A percentile compares a stretch with the other conserved stretches of the same genome.
Conservation (phyloP, 2,888 invertebrate genomes). For the Neoscelio sp. region DNA sequence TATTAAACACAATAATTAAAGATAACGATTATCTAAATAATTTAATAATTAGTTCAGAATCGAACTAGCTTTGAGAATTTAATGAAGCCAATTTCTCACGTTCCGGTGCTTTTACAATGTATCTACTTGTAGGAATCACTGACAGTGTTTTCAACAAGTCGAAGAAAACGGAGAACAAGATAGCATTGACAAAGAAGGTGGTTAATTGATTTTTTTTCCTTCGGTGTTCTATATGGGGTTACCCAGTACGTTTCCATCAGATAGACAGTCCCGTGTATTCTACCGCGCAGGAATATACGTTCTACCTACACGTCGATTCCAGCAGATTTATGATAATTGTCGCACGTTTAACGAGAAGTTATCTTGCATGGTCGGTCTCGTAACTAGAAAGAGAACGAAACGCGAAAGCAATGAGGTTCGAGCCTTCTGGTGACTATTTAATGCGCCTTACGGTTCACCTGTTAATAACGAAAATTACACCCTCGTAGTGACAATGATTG, state of each 20-base stretch:
- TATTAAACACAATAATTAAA: no score
- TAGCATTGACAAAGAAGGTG: constrained; percentile 69
- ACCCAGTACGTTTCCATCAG: constrained; percentile 70
- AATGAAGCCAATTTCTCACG: constrained; percentile 49
- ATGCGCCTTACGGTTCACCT: constrained; percentile 66
- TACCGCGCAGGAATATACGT: constrained; percentile 60
- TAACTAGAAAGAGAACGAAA: constrained; percentile 65
- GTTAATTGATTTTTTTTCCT: constrained; percentile 66
- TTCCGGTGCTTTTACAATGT: constrained; percentile 27
- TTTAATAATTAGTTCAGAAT: constrained; percentile 31
- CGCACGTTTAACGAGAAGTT: constrained; percentile 70
- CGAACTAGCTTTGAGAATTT: constrained; percentile 10
- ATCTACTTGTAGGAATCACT: constrained; percentile 13
- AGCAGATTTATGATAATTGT: constrained; percentile 80
- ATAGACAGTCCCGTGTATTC: constrained; percentile 67
- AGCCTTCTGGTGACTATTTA: constrained; percentile 67
- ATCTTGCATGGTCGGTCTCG: constrained; percentile 67
- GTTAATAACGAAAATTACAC: constrained; percentile 67
- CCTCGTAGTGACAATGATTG: constrained; percentile 67
- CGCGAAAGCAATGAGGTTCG: constrained; percentile 65
- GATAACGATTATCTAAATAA: no score
- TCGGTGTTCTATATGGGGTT: constrained; percentile 68
- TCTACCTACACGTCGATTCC: constrained; percentile 72
- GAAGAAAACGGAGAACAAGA: constrained; percentile 39
- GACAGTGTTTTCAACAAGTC: constrained; percentile 44